Evolutionary conservation across 2,888 invertebrate species (phyloP), one percentile per base, ranked within the genome.

Genomic region (Helleia helle): DNA sequence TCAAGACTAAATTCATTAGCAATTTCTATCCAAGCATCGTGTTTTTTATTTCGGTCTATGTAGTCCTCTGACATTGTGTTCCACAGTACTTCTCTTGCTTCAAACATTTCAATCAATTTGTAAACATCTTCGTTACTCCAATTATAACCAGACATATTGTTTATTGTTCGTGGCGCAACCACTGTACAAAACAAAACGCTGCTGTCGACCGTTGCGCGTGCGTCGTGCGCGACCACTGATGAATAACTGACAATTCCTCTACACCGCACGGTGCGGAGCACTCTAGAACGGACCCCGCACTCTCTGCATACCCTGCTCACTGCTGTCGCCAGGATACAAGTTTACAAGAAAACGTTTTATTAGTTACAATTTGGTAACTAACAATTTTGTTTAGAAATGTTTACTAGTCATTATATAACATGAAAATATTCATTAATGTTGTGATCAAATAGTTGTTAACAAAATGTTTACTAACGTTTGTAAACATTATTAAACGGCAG

Each of bases 21-120:
- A 49, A 46, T 48, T 52, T 51, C 46, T 44, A 48, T 50, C 51
- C 51, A 52, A 47, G 49, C 54, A 46, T 52, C 50, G 47, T 53
- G 51, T 54, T 53, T 54, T 24, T 53, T 51, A 50, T 47, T 51
- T 50, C 51, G 48, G 45, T 53, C 30, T 50, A 53, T 51, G 46
- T 51, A 53, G 41, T 9, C 9, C 43, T 53, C 53, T 48, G 45
- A 47, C n/a, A 48, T 49, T 46, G 51, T 50, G 44, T 53, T 49
- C 51, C 48, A 53, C 9, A 53, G 45, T 45, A 50, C 41, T 51
- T 53, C 50, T 49, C 50, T 52, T 50, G 46, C 53, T 52, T 52
- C 44, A 52, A 53, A 53, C 46, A 52, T 49, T 52, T 53, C 47
- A 49, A 53, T 52, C 52, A 53, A 11, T 43, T 43, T 43, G 43